Percentiles rank a stretch among this genome's conserved stretches.
phyloP scores from a whole-genome alignment of 2,113 vertebrate species.

The Nyctibius bracteatus region DNA sequence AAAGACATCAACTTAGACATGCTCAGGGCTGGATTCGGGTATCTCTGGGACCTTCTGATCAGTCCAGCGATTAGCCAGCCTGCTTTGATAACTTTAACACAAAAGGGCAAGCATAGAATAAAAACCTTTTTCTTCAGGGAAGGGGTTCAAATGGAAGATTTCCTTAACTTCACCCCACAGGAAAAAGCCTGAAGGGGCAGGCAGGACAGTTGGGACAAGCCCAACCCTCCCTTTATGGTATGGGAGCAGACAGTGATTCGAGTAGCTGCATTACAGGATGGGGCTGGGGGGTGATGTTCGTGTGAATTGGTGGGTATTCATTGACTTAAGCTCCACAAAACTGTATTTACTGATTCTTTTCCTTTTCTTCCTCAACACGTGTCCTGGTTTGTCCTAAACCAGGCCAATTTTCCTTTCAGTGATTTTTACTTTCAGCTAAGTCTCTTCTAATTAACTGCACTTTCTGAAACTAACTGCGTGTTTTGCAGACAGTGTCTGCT shows the following conservation, averaged over 20 bases:
- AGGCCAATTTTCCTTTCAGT: no score
- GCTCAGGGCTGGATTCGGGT: background rate
- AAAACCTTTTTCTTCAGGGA: background rate
- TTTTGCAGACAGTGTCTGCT: no score
- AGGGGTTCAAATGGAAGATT: background rate
- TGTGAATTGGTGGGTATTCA: background rate
- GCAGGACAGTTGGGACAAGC: background rate
- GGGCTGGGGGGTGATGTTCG: background rate
- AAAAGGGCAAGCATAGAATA: slow-evolving; percentile 21
- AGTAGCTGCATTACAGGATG: background rate
- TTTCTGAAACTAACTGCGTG: no score
- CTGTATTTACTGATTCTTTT: background rate
- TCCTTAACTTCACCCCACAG: background rate
- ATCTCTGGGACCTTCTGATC: slow-evolving; percentile 37
- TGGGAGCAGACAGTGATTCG: background rate
- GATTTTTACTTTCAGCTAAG: no score
- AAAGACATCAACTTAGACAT: slow-evolving; percentile 49
- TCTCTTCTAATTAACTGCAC: no score
- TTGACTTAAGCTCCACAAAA: background rate
- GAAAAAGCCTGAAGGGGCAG: background rate
- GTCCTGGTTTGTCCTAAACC: no score
- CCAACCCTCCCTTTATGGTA: background rate
- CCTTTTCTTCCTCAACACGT: background rate
- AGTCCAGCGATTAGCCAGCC: slow-evolving; percentile 18
- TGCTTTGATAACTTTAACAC: background rate